A percentile compares a stretch with the other conserved stretches of the same genome.
These are phyloP conservation scores for Argyrosomus japonicus DNA, from an alignment of 2,113 vertebrate species.

Conservation along the genomic window DNA sequence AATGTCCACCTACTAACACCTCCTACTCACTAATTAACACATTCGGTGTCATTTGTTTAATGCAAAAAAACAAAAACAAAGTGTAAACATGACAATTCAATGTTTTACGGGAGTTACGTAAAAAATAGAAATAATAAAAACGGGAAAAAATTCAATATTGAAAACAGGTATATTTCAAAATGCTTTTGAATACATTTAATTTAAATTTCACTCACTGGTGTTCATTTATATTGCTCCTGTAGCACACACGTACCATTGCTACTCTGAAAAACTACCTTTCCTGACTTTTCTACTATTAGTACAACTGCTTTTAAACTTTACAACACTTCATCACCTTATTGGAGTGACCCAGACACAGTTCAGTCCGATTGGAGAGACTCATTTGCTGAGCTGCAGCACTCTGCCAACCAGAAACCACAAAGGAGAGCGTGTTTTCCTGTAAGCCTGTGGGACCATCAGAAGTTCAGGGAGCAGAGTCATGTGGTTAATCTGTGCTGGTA, in stretches of 20 bases:
- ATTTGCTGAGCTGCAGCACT: slow-evolving; percentile 4
- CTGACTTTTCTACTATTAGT: neutral
- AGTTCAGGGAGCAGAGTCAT: slow-evolving; percentile 37
- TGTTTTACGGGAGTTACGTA: no score
- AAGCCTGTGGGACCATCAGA: slow-evolving; percentile 24
- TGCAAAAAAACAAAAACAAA: no score
- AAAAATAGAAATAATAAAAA: no score
- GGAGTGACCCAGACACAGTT: neutral
- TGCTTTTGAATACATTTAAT: neutral
- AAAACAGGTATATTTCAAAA: neutral
- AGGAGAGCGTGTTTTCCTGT: slow-evolving; percentile 37
- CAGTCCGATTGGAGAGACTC: neutral
- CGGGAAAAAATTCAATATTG: neutral
- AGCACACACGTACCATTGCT: neutral
- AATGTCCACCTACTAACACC: no score
- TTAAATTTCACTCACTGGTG: neutral
- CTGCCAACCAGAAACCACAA: slow-evolving; percentile 41
- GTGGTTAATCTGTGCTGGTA: slow-evolving; percentile 50
- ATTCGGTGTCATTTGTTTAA: no score
- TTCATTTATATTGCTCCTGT: neutral
- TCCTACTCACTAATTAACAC: no score
- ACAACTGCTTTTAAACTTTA: neutral
- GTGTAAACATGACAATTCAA: no score
- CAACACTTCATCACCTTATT: slow-evolving; percentile 8
- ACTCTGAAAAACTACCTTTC: neutral